Evolutionary conservation across 35 echinoderm and acorn worm genomes (phyloP).

Genomic region (Ptychodera flava): DNA sequence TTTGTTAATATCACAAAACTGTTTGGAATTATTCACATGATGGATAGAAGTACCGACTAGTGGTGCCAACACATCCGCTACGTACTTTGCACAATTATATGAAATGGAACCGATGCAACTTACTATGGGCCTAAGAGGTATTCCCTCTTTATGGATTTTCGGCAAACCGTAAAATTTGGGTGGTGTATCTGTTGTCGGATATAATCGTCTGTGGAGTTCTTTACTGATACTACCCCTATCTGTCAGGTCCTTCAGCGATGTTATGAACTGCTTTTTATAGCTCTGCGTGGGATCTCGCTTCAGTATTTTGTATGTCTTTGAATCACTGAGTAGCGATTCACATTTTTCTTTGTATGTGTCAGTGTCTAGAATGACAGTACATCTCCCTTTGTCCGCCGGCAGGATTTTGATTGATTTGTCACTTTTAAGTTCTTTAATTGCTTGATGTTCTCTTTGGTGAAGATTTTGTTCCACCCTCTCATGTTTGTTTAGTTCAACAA

Average conservation of each 20-base stretch:
- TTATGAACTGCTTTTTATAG: constrained; percentile 14
- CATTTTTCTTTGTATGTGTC: neutral
- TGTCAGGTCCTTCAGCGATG: neutral
- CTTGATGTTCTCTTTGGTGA: constrained; percentile 4
- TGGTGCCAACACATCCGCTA: no score
- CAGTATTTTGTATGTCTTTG: constrained; percentile 24
- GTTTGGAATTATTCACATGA: no score
- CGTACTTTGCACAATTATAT: no score
- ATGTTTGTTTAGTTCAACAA: neutral
- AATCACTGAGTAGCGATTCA: constrained; percentile 2
- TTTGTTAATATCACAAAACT: no score
- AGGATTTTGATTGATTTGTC: constrained; percentile 4
- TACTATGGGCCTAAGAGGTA: no score
- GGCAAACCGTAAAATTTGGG: no score
- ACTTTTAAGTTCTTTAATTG: neutral
- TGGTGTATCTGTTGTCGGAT: no score
- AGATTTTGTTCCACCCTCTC: neutral
- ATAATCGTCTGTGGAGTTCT: no score
- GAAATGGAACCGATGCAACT: no score
- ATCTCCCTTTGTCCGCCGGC: constrained; percentile 25
- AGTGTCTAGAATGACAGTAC: constrained; percentile 18
- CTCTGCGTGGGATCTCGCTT: constrained; percentile 11
- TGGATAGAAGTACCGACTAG: no score
- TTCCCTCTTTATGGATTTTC: no score
- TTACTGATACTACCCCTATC: neutral